phyloP scores from a whole-genome alignment of 2,888 invertebrate species.

The Trissonchulus sp. region DNA sequence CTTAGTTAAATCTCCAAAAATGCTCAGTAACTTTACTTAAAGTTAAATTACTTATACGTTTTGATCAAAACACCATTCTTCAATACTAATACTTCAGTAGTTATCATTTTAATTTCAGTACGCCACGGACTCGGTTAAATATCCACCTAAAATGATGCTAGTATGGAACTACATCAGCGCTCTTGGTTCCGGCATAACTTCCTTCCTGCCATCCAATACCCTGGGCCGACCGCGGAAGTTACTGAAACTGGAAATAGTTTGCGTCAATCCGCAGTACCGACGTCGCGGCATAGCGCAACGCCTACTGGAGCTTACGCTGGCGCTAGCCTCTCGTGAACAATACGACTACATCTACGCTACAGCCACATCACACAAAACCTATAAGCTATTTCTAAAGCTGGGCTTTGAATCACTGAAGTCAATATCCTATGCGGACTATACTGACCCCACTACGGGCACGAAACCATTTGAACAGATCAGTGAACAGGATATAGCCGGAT shows the following conservation, averaged over 20 bases:
- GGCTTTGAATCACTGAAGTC: neutral
- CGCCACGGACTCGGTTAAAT: too few species aligned
- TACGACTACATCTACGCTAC: conserved; percentile 12
- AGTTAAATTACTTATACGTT: too few species aligned
- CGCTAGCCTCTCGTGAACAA: neutral
- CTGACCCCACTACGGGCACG: neutral
- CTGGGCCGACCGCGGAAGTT: neutral
- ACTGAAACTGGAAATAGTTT: conserved; percentile 16
- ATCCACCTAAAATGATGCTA: conserved; percentile 3
- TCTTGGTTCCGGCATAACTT: neutral
- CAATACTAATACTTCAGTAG: too few species aligned
- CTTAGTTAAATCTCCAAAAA: too few species aligned
- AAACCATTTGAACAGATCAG: neutral
- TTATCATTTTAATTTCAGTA: too few species aligned
- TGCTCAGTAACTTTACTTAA: too few species aligned
- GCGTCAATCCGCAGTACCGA: conserved; percentile 1
- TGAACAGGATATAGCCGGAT: neutral
- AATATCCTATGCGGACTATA: conserved; percentile 3
- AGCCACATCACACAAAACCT: conserved; percentile 4
- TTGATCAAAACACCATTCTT: too few species aligned
- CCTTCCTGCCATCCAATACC: neutral
- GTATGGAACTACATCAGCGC: conserved; percentile 2
- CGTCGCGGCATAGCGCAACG: neutral
- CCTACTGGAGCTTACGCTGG: neutral
- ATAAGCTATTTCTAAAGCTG: neutral